Percentiles rank a stretch among this genome's conserved stretches.
These are phyloP conservation scores for Oreochromis grahami DNA, from an alignment of 2,797 vertebrate species.

Conservation along the genomic window DNA sequence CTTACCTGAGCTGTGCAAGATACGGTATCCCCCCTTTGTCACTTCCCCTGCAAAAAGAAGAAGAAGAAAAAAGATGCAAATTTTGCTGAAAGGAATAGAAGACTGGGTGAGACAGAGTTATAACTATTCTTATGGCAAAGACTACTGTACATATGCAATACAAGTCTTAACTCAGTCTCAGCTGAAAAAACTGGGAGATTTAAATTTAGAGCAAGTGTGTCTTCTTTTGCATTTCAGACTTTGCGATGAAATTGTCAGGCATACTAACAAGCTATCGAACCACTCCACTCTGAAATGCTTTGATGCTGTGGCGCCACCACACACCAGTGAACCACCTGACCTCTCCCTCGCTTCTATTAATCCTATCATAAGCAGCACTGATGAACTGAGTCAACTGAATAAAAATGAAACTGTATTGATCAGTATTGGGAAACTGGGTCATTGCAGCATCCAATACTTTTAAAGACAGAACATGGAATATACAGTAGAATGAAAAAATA, in stretches of 20 bases:
- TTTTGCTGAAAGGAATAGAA: constrained; percentile 10
- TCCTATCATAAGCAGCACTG: constrained; percentile 44
- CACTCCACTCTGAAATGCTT: constrained; percentile 45
- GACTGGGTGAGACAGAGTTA: constrained; percentile 34
- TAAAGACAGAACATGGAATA: background rate
- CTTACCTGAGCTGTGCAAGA: constrained; percentile 1
- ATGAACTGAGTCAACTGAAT: constrained; percentile 27
- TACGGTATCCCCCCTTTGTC: background rate
- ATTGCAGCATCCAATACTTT: background rate
- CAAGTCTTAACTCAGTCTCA: constrained; percentile 8
- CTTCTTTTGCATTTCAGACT: constrained; percentile 55
- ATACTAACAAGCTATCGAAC: constrained; percentile 51
- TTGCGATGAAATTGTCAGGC: constrained; percentile 51
- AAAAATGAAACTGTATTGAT: constrained; percentile 36
- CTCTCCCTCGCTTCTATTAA: constrained; percentile 55
- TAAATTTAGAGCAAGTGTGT: constrained; percentile 5
- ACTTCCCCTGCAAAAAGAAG: background rate
- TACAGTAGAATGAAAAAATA: background rate
- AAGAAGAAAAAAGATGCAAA: constrained; percentile 33
- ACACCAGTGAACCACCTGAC: constrained; percentile 54
- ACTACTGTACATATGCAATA: constrained; percentile 6
- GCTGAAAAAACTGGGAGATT: constrained; percentile 3
- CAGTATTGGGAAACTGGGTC: constrained; percentile 24
- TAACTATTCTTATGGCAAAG: constrained; percentile 8
- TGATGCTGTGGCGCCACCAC: constrained; percentile 45